A percentile compares a stretch with the other conserved stretches of the same genome.
Conservation (phyloP, 2,797 vertebrate genomes). For the Odontamblyopus rebecca region DNA sequence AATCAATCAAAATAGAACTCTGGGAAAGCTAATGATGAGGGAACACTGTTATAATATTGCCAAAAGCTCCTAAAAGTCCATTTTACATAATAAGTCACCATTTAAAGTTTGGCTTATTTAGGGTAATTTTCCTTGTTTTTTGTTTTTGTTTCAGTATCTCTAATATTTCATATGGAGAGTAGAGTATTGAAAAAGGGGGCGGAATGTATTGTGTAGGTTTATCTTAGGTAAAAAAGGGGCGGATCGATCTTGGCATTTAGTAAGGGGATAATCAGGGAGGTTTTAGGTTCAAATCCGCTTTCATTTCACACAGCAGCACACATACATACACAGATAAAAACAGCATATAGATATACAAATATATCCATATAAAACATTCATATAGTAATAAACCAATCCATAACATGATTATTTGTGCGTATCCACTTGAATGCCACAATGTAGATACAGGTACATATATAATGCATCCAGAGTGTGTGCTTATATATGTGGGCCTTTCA, state of each 20-base stretch:
- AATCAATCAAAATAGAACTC: no score
- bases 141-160: not conserved
- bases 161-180: not conserved
- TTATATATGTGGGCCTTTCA: conserved; percentile 77
- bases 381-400: conserved; percentile 78
- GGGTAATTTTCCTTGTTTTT: not conserved
- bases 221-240: conserved; percentile 16
- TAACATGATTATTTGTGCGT: conserved; percentile 74
- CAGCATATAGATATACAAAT: conserved; percentile 73
- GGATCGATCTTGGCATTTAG: conserved; percentile 11
- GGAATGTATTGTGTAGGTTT: not conserved
- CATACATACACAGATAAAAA: conserved; percentile 62
- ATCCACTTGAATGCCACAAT: conserved; percentile 73
- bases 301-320: conserved; percentile 29
- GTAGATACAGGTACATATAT: conserved; percentile 81
- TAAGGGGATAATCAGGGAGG: conserved; percentile 16
- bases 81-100: no score
- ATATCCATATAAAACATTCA: conserved; percentile 77
- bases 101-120: not conserved
- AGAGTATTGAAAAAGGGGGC: not conserved
- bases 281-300: conserved; percentile 30
- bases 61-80: no score
- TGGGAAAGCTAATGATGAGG: no score
- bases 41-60: no score
- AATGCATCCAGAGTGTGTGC: conserved; percentile 77